A percentile compares a stretch with the other conserved stretches of the same genome.
phyloP scores from a whole-genome alignment of 2,113 vertebrate species.

The Lipophrys pholis region DNA sequence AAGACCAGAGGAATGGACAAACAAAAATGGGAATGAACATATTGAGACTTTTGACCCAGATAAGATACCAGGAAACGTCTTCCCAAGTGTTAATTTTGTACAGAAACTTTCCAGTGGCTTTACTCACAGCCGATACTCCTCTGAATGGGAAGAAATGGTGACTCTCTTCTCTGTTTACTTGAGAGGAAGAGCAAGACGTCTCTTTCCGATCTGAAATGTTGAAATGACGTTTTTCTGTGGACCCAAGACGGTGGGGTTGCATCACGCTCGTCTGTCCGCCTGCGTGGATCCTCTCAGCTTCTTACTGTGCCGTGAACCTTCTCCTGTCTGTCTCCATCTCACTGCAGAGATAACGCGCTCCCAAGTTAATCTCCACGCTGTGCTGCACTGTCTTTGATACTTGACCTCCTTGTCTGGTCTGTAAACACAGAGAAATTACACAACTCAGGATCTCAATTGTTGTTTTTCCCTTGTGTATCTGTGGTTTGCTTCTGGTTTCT shows the following conservation, averaged over 20 bases:
- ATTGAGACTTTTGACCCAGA: slow-evolving; percentile 30
- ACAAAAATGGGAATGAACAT: background rate
- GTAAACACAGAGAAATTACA: slow-evolving; percentile 46
- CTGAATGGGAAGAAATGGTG: background rate
- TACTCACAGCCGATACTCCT: slow-evolving; percentile 16
- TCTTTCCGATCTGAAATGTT: slow-evolving; percentile 28
- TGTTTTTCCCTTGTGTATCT: slow-evolving; percentile 5
- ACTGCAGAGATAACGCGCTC: slow-evolving; percentile 54
- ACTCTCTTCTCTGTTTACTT: slow-evolving; percentile 26
- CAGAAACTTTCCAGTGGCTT: slow-evolving; percentile 19
- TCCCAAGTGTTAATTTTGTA: background rate
- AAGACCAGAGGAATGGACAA: slow-evolving; percentile 2
- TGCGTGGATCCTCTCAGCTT: slow-evolving; percentile 42
- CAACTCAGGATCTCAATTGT: slow-evolving; percentile 1
- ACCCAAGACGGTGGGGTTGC: slow-evolving; percentile 39
- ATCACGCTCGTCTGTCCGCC: slow-evolving; percentile 38
- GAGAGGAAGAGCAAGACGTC: slow-evolving; percentile 7
- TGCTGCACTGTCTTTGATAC: slow-evolving; percentile 41
- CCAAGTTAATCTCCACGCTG: slow-evolving; percentile 55
- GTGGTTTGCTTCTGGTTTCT: background rate
- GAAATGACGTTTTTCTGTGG: slow-evolving; percentile 41
- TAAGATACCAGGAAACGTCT: slow-evolving; percentile 1
- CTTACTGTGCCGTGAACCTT: slow-evolving; percentile 58
- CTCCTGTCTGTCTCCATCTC: slow-evolving; percentile 19
- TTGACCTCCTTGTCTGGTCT: slow-evolving; percentile 56